Evolutionary conservation across 2,888 invertebrate species (phyloP), one percentile per base, ranked within the genome.

Genomic region (Morpho helenor): DNA sequence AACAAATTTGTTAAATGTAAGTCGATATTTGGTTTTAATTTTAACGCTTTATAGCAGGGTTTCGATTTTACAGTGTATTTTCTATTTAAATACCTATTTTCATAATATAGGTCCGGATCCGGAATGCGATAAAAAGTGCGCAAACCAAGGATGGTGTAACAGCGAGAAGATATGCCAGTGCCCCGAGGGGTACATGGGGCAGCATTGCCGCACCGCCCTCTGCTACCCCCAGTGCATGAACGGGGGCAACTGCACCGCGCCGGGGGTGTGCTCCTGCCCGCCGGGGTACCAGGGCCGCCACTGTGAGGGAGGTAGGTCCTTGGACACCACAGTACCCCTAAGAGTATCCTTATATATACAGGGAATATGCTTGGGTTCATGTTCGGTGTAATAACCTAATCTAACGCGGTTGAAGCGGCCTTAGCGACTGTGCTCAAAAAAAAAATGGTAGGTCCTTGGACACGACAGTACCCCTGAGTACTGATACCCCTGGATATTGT

Each of bases 201-300:
- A 95, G 71, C 95, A 96, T 77, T 97, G 97, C 72, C 94, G 95
- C 75, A 96, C 96, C 64, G 97, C 97, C 43, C 92, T 97, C 45
- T 97, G 97, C 77, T 97, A 97, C 87, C 97, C 97, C 41, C 96
- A 96, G 75, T 98, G 98, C 76, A 95, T 97, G 94, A 97, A 97
- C 82, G 97, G 97, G 7, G 97, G 97, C 7, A 96, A 95, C 76
- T 98, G 97, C 79, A 96, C 96, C 16, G 96, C 96, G 40, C 97
- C 97, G 5, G 97, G 97, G 1, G 91, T 96, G 3, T 98, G 97
- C 79, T 95, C 95, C 63, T 98, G 97, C 73, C 96, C 96, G 9
- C 92, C 94, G n/a, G 97, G 97, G 8, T 97, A 96, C 84, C 97
- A 97, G 87, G 97, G 97, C 49, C 92, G 95, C 22, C 96, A 96